These are phyloP conservation scores for Incurvaria masculella DNA, from an alignment of 2,888 invertebrate species.

Conservation along the genomic window DNA sequence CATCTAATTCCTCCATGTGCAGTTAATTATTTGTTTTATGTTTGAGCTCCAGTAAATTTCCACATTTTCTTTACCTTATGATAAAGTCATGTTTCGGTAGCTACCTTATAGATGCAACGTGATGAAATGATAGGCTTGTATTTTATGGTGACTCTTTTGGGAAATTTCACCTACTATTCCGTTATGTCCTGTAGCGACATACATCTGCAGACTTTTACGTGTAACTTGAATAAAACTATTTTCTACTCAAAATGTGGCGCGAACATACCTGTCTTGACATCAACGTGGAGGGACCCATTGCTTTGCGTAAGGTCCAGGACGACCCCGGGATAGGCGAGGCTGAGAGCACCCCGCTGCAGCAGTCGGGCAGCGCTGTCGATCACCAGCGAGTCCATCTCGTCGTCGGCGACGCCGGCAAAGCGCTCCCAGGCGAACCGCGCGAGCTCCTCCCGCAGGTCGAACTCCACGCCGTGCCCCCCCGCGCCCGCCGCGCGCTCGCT, in stretches of 20 bases:
- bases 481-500: slow-evolving; percentile 32
- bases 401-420: slow-evolving; percentile 39
- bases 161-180: no score
- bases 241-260: slow-evolving; percentile 1
- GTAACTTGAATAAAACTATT: no score
- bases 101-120: no score
- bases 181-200: no score
- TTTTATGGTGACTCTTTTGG: no score
- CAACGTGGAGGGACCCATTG: slow-evolving; percentile 46
- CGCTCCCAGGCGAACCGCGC: slow-evolving; percentile 41
- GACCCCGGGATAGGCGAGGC: slow-evolving; percentile 48
- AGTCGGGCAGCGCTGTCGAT: slow-evolving; percentile 47
- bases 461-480: slow-evolving; percentile 17
- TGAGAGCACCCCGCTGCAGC: slow-evolving; percentile 46
- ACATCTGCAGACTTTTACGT: no score
- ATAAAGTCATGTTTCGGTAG: no score
- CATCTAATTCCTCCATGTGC: no score
- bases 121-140: no score
- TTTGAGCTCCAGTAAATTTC: no score
- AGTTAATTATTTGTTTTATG: no score
- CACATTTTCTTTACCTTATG: no score
- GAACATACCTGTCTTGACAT: slow-evolving; percentile 44
- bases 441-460: slow-evolving; percentile 28
- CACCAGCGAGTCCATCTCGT: slow-evolving; percentile 46
- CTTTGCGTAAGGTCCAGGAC: slow-evolving; percentile 48